phyloP scores from a whole-genome alignment of 2,888 invertebrate species.

The Pristionchus arcanus region DNA sequence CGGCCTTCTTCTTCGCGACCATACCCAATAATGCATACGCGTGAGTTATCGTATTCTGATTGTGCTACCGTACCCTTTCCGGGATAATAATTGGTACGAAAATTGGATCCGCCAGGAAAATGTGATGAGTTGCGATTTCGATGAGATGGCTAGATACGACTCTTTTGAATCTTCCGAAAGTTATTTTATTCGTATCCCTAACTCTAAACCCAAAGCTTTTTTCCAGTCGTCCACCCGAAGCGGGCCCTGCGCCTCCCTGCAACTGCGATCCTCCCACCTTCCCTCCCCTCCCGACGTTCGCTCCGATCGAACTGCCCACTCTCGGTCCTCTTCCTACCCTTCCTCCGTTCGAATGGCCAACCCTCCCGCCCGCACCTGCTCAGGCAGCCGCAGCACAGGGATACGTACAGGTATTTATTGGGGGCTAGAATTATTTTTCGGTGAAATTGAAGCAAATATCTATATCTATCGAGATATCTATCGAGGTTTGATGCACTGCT shows the following conservation, averaged over 20 bases:
- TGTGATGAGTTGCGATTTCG: no score
- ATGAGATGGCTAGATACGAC: no score
- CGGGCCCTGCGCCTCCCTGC: conserved; percentile 33
- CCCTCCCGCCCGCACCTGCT: neutral
- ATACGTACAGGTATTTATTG: conserved; percentile 38
- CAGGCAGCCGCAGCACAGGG: neutral
- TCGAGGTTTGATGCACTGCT: no score
- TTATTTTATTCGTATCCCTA: neutral
- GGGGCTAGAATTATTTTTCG: no score
- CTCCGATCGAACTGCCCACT: conserved; percentile 42
- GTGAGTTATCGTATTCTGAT: neutral
- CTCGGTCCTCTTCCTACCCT: conserved; percentile 42
- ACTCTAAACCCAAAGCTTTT: neutral
- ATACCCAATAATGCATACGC: conserved; percentile 34
- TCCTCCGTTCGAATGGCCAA: conserved; percentile 44
- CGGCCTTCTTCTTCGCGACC: conserved; percentile 48
- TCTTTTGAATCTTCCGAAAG: neutral
- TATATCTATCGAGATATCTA: no score
- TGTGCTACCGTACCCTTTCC: neutral
- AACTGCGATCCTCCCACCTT: conserved; percentile 47
- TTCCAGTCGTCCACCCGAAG: conserved; percentile 8
- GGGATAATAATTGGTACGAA: no score
- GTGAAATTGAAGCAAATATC: no score
- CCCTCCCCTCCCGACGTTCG: conserved; percentile 48
- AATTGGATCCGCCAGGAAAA: no score